Conservation (phyloP, 2,888 invertebrate species). For the Nymphalis c-album region DNA sequence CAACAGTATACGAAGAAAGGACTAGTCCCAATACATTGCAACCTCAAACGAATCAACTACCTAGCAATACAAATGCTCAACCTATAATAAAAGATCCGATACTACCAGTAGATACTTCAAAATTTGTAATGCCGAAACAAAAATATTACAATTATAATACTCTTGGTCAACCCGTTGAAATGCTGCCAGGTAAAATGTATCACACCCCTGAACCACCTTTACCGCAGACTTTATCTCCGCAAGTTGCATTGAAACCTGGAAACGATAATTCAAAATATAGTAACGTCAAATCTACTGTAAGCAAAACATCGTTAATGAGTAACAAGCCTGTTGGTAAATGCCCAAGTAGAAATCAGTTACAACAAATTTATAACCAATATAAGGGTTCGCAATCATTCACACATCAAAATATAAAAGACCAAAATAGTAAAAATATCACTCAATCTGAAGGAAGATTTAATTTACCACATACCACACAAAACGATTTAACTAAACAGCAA, state of each 20-base stretch:
- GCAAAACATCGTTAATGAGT: conserved; percentile 66
- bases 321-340: conserved; percentile 51
- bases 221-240: conserved; percentile 67
- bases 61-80: conserved; percentile 32
- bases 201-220: conserved; percentile 47
- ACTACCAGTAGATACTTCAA: conserved; percentile 59
- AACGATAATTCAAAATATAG: conserved; percentile 46
- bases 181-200: conserved; percentile 56
- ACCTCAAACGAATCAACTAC: conserved; percentile 15
- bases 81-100: conserved; percentile 57
- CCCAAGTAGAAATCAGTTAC: conserved; percentile 65
- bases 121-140: conserved; percentile 40
- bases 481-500: conserved; percentile 40
- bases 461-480: conserved; percentile 40
- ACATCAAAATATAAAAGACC: conserved; percentile 55
- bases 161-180: conserved; percentile 68
- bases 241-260: conserved; percentile 43
- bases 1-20: conserved; percentile 43
- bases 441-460: conserved; percentile 61
- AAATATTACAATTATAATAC: conserved; percentile 58
- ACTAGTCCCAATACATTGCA: conserved; percentile 33
- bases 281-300: conserved; percentile 64
- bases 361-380: conserved; percentile 68
- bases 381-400: conserved; percentile 70
- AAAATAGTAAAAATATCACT: conserved; percentile 46